Evolutionary conservation across 1,140 invertebrate genomes (phyloP), one percentile per base, ranked within the genome.

Genomic region (Drosophila yakuba): DNA sequence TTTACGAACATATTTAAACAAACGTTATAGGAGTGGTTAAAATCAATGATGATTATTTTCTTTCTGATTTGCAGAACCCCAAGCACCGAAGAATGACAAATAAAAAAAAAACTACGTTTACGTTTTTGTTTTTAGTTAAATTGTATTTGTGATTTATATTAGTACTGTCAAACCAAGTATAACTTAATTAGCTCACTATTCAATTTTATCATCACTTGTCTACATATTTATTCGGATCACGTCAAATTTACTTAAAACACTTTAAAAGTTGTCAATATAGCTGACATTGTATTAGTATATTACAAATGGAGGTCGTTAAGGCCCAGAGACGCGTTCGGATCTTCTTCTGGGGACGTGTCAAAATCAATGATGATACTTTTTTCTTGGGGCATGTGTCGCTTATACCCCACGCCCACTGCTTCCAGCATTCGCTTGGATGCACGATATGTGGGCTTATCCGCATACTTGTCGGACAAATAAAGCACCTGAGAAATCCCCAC

Each of bases 351-450:
- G 11, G 73, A 28, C 7, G 32, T 47, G 11, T 74, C 61, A 74
- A 91, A 86, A 51, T 91, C 64, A 7, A 91, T 71, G 12, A 74
- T 14, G 32, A 91, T 74, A n/a, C 74, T 48, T 12, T 71, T 91
- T 44, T 64, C 45, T 7, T 14, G 63, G 14, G 89, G 89, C 0
- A 39, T 17, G 45, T 81, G 67, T 14, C 60, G 38, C 8, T 20
- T 61, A 32, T 95, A 97, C 74, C 92, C 93, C 35, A 99, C 93
- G 28, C 94, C 94, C 44, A 95, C 95, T 48, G 96, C 94, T 85
- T 97, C 93, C 78, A 99, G 95, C 96, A 98, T 97, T 78, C 83
- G 94, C 90, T 95, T 96, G 0, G 97, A 95, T 6, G 97, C 97
- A 48, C 93, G 93, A 23, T 95, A 96, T 47, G 93, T 93, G 2